Evolutionary conservation across 2,797 vertebrate genomes (phyloP).

Genomic region (Sebastes diploproa): DNA sequence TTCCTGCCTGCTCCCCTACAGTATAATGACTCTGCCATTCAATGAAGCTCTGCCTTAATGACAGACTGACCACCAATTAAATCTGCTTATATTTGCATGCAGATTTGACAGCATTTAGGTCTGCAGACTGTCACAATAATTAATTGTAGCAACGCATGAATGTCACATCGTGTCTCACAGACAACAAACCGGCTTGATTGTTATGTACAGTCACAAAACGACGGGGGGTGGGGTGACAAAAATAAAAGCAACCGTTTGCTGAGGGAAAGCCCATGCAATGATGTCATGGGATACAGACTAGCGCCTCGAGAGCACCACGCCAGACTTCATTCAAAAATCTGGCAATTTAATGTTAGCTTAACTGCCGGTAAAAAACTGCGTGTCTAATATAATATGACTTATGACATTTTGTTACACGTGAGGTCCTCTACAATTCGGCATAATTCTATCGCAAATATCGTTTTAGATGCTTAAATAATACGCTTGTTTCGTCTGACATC

Average conservation of each 20-base stretch:
- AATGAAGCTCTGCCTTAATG: constrained; percentile 17
- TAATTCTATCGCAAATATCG: not conserved
- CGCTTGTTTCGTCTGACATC: not conserved
- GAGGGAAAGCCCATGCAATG: constrained; percentile 65
- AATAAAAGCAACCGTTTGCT: constrained; percentile 49
- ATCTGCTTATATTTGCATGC: constrained; percentile 7
- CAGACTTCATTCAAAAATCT: constrained; percentile 38
- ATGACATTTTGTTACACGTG: not conserved
- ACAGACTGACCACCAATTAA: constrained; percentile 32
- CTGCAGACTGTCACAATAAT: not conserved
- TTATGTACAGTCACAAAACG: constrained; percentile 3
- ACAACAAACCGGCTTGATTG: constrained; percentile 10
- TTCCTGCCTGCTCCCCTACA: constrained; percentile 26
- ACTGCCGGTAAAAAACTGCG: fast-evolving
- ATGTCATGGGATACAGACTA: constrained; percentile 63
- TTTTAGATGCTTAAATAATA: not conserved
- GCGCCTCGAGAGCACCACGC: not conserved
- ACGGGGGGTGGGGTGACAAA: constrained; percentile 19
- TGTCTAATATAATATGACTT: fast-evolving
- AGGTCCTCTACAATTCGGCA: constrained; percentile 3
- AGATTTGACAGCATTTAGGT: not conserved
- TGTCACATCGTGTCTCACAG: constrained; percentile 21
- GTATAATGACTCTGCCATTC: constrained; percentile 4
- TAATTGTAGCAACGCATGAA: not conserved
- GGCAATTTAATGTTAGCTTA: not conserved